Conservation (phyloP, 1,140 invertebrate genomes). For the Myzus persicae region DNA sequence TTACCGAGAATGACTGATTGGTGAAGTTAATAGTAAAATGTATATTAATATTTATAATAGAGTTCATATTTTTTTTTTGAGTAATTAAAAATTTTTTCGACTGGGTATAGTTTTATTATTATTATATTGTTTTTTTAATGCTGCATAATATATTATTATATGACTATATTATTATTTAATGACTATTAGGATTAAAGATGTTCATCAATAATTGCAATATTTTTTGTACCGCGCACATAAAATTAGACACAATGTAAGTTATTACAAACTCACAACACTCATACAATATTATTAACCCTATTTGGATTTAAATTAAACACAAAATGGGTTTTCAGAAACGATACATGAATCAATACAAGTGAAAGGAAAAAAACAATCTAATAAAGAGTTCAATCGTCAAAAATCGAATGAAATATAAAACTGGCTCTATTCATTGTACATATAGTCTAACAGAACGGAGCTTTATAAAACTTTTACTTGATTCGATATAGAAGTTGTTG, state of each 20-base stretch:
- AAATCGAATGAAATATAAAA: slow-evolving; percentile 54
- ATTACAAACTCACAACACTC: not conserved
- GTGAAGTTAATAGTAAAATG: not conserved
- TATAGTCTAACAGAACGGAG: not conserved
- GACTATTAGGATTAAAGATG: not conserved
- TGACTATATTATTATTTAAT: not conserved
- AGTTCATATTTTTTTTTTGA: not conserved
- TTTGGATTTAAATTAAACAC: slow-evolving; percentile 6
- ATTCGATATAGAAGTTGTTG: slow-evolving; percentile 47
- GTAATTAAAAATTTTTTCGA: not conserved
- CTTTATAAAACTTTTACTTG: slow-evolving; percentile 34
- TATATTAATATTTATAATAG: not conserved
- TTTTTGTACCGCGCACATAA: not conserved
- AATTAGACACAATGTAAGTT: not conserved
- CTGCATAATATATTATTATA: not conserved
- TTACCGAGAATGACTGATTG: not conserved
- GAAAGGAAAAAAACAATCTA: slow-evolving; percentile 41
- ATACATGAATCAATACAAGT: slow-evolving; percentile 39
- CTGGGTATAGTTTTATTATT: not conserved
- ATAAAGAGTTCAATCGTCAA: slow-evolving; percentile 46
- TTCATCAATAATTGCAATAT: not conserved
- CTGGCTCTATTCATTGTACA: slow-evolving; percentile 28
- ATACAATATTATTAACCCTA: not conserved
- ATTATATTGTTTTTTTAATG: not conserved
- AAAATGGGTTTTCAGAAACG: slow-evolving; percentile 5